Evolutionary conservation across 2,797 vertebrate genomes (phyloP).

Genomic region (Mus spretus): DNA sequence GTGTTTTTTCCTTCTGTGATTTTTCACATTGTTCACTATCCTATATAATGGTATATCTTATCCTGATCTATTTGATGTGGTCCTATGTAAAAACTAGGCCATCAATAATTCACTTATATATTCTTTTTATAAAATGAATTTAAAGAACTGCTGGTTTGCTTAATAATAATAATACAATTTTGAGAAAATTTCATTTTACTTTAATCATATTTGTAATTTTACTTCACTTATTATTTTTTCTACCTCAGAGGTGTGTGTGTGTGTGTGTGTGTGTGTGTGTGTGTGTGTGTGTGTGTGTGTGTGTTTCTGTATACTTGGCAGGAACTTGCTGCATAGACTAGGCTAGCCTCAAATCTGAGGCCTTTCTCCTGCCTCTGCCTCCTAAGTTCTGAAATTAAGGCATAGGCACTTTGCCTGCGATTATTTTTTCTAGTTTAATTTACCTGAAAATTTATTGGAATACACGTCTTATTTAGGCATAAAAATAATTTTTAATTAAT

Average conservation of each 20-base stretch:
- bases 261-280: too few relatives aligned
- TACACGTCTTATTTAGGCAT: not conserved
- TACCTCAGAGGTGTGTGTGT: not conserved
- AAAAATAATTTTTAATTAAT: not conserved
- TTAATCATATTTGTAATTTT: slow-evolving; percentile 18
- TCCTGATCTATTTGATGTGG: slow-evolving; percentile 9
- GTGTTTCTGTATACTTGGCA: not conserved
- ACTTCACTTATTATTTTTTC: not conserved
- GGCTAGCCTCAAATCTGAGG: not conserved
- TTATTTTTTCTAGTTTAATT: not conserved
- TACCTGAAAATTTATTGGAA: not conserved
- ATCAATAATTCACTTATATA: slow-evolving; percentile 24
- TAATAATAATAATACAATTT: slow-evolving; percentile 13
- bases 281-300: not conserved
- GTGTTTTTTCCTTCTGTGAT: not conserved
- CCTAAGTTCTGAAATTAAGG: not conserved
- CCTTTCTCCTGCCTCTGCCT: not conserved
- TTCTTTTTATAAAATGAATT: slow-evolving; percentile 16
- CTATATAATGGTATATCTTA: not conserved
- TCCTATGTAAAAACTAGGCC: not conserved
- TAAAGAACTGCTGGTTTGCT: slow-evolving; percentile 12
- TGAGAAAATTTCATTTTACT: not conserved
- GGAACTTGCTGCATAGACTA: not conserved
- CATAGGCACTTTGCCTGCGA: not conserved
- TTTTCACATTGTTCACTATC: slow-evolving; percentile 28